phyloP scores from a whole-genome alignment of 1,140 invertebrate genomes.

The Matsumurasca onukii region DNA sequence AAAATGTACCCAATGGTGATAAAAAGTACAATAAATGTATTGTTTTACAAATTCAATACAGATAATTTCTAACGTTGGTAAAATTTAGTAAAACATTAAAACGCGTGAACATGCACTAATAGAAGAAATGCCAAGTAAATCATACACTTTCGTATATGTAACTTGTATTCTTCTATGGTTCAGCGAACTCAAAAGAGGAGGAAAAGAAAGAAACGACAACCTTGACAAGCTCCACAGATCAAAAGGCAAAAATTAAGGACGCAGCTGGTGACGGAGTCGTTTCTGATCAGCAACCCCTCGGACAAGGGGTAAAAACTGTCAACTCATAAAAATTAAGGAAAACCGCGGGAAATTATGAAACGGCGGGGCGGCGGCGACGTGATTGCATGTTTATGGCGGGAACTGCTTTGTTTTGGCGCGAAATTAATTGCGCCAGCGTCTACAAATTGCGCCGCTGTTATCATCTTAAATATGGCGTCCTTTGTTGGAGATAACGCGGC shows the following conservation, averaged over 20 bases:
- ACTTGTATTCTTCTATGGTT: too few relatives aligned
- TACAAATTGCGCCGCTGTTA: conserved; percentile 16
- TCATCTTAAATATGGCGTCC: conserved; percentile 24
- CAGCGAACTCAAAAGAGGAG: too few relatives aligned
- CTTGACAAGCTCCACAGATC: conserved; percentile 7
- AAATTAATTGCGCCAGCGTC: conserved; percentile 18
- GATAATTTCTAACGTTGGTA: too few relatives aligned
- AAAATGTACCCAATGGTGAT: too few relatives aligned
- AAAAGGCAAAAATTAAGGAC: conserved; percentile 1
- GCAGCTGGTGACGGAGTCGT: not conserved
- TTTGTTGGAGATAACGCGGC: not conserved
- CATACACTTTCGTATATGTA: too few relatives aligned
- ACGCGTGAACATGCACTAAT: too few relatives aligned
- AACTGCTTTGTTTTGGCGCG: conserved; percentile 19
- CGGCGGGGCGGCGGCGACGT: conserved; percentile 8
- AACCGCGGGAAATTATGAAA: conserved; percentile 19
- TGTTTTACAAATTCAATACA: too few relatives aligned
- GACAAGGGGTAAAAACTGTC: conserved; percentile 13
- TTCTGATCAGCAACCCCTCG: not conserved
- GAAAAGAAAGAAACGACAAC: too few relatives aligned
- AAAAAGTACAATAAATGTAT: too few relatives aligned
- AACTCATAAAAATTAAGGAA: conserved; percentile 27
- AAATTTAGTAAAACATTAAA: too few relatives aligned
- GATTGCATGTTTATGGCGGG: conserved; percentile 23
- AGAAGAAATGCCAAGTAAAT: too few relatives aligned